phyloP scores from a whole-genome alignment of 2,888 invertebrate species.

The Elegia similella region DNA sequence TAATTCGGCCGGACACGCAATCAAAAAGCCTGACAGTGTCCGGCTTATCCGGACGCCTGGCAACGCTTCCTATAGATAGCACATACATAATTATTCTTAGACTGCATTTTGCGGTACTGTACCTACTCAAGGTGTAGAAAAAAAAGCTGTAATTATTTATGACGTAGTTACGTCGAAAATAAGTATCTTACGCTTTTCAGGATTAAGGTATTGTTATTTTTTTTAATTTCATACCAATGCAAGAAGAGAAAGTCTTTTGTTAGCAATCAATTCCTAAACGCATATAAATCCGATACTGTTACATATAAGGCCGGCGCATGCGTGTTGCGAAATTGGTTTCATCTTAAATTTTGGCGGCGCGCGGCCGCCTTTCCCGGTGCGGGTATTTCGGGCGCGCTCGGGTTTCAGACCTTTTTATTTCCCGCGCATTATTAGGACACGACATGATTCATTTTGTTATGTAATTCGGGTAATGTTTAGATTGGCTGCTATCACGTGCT shows the following conservation, averaged over 20 bases:
- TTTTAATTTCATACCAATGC: background rate
- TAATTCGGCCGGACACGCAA: too few relatives aligned
- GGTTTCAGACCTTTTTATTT: conserved; percentile 37
- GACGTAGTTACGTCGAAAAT: too few relatives aligned
- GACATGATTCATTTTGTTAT: conserved; percentile 9
- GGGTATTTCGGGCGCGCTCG: conserved; percentile 53
- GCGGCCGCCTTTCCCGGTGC: conserved; percentile 35
- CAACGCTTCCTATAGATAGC: too few relatives aligned
- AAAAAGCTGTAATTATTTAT: too few relatives aligned
- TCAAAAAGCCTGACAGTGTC: too few relatives aligned
- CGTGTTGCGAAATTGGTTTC: conserved; percentile 54
- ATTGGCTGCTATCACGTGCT: too few relatives aligned
- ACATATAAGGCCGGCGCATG: conserved; percentile 26
- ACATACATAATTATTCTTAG: too few relatives aligned
- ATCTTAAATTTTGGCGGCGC: conserved; percentile 32
- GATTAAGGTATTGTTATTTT: too few relatives aligned
- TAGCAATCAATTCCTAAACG: background rate
- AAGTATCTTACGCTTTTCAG: too few relatives aligned
- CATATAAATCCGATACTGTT: background rate
- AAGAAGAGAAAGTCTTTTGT: background rate
- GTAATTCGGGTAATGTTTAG: background rate
- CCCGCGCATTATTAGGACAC: conserved; percentile 12
- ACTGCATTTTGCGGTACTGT: too few relatives aligned
- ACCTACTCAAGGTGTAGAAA: too few relatives aligned
- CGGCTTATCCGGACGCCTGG: too few relatives aligned